Evolutionary conservation across 2,888 invertebrate genomes (phyloP).

Genomic region (Colostygia pectinataria): DNA sequence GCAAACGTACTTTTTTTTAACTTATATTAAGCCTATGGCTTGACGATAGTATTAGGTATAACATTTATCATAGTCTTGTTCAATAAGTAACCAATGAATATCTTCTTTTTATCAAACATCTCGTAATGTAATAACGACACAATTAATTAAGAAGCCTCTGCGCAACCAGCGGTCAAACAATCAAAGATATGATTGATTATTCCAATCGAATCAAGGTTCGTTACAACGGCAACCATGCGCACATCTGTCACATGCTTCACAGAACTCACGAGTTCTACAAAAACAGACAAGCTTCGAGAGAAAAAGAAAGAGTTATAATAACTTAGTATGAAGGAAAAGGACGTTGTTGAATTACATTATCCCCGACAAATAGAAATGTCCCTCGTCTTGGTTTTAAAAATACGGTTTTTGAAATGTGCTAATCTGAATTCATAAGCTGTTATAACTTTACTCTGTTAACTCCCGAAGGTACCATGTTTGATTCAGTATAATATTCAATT

Average conservation of each 20-base stretch:
- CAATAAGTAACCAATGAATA: slow-evolving; percentile 10
- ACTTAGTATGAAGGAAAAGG: slow-evolving; percentile 44
- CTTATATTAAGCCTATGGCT: no score
- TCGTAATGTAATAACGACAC: slow-evolving; percentile 24
- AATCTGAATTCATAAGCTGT: slow-evolving; percentile 24
- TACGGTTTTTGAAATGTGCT: slow-evolving; percentile 26
- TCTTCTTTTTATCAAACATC: slow-evolving; percentile 11
- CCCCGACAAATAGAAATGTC: slow-evolving; percentile 54
- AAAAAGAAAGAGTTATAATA: slow-evolving; percentile 55
- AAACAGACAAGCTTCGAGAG: slow-evolving; percentile 65
- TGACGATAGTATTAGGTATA: no score
- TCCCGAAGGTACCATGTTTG: not conserved
- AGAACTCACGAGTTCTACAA: slow-evolving; percentile 75
- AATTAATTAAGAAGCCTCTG: slow-evolving; percentile 51
- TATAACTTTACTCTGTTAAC: slow-evolving; percentile 16
- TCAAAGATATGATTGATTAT: slow-evolving; percentile 80
- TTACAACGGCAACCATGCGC: slow-evolving; percentile 77
- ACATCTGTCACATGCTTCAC: slow-evolving; percentile 79
- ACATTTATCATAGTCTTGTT: slow-evolving; percentile 12
- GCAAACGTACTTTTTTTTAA: no score
- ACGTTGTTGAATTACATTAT: slow-evolving; percentile 55
- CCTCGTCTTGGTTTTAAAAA: slow-evolving; percentile 59
- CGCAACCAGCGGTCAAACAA: slow-evolving; percentile 67
- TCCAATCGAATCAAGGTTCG: slow-evolving; percentile 76
- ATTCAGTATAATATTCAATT: slow-evolving; percentile 8